phyloP scores from a whole-genome alignment of 2,888 invertebrate genomes.

The Esperia sulphurella region DNA sequence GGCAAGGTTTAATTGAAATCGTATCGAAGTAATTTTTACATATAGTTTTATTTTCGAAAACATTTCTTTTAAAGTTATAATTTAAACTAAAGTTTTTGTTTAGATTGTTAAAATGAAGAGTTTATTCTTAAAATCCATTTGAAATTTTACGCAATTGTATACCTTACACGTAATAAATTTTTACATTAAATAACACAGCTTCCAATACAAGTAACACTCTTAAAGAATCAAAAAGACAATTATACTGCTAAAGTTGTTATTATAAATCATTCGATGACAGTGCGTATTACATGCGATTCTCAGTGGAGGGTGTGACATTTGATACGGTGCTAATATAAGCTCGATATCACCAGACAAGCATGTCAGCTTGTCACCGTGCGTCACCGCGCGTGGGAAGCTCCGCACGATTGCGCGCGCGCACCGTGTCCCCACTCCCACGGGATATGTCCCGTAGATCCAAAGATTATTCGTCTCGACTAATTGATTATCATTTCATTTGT shows the following conservation, averaged over 20 bases:
- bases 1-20: background rate
- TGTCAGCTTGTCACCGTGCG: conserved; percentile 38
- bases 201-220: too few relatives aligned
- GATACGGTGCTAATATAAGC: conserved; percentile 48
- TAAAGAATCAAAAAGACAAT: background rate
- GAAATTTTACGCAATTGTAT: too few relatives aligned
- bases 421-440: conserved; percentile 34
- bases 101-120: background rate
- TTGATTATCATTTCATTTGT: conserved; percentile 38
- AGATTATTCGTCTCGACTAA: conserved; percentile 34
- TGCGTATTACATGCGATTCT: conserved; percentile 5
- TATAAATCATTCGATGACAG: background rate
- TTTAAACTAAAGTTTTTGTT: background rate
- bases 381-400: conserved; percentile 26
- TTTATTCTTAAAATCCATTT: too few relatives aligned
- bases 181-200: too few relatives aligned
- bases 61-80: background rate
- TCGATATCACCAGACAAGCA: conserved; percentile 31
- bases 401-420: conserved; percentile 46
- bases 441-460: conserved; percentile 26
- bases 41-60: background rate
- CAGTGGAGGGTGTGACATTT: conserved; percentile 50
- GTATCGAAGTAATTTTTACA: background rate
- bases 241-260: background rate
- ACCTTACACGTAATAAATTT: too few relatives aligned